Percentiles rank a stretch among this genome's conserved stretches.
Evolutionary conservation across 2,797 vertebrate genomes (phyloP).

Genomic region (Ctenopoma kingsleyae): DNA sequence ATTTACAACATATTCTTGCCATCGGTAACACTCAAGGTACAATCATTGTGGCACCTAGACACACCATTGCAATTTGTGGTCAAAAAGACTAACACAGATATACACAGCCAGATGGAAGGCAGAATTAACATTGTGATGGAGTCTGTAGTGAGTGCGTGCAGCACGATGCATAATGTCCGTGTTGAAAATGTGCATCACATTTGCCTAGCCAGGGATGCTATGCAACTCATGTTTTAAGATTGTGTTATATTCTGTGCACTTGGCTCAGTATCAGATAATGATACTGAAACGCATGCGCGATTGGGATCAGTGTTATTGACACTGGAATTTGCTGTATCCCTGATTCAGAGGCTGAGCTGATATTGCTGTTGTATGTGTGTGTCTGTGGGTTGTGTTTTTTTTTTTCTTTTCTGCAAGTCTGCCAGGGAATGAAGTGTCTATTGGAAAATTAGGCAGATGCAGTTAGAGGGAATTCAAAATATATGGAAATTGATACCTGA

Average conservation of each 20-base stretch:
- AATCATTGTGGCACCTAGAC: conserved; percentile 59
- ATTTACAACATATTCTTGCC: conserved; percentile 68
- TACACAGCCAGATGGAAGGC: conserved; percentile 45
- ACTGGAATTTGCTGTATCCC: conserved; percentile 73
- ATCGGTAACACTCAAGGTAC: conserved; percentile 41
- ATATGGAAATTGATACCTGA: conserved; percentile 64
- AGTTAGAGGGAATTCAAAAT: conserved; percentile 58
- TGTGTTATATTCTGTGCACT: conserved; percentile 72
- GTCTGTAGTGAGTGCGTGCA: conserved; percentile 39
- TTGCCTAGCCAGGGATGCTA: conserved; percentile 35
- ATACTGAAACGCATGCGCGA: conserved; percentile 80
- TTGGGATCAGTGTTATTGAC: conserved; percentile 80
- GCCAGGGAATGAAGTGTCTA: conserved; percentile 75
- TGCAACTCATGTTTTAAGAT: conserved; percentile 71
- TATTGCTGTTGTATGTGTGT: conserved; percentile 65
- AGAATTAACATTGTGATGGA: conserved; percentile 69
- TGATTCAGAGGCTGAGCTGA: conserved; percentile 66
- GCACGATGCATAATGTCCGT: conserved; percentile 46
- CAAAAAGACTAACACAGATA: conserved; percentile 51
- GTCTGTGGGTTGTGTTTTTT: conserved; percentile 34
- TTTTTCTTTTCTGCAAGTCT: conserved; percentile 56
- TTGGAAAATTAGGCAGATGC: conserved; percentile 78
- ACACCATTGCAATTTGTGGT: conserved; percentile 57
- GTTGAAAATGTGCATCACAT: conserved; percentile 56
- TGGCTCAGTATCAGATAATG: conserved; percentile 76